These are phyloP conservation scores for Chrysocyon brachyurus DNA, from an alignment of 2,797 vertebrate genomes.

Conservation along the genomic window DNA sequence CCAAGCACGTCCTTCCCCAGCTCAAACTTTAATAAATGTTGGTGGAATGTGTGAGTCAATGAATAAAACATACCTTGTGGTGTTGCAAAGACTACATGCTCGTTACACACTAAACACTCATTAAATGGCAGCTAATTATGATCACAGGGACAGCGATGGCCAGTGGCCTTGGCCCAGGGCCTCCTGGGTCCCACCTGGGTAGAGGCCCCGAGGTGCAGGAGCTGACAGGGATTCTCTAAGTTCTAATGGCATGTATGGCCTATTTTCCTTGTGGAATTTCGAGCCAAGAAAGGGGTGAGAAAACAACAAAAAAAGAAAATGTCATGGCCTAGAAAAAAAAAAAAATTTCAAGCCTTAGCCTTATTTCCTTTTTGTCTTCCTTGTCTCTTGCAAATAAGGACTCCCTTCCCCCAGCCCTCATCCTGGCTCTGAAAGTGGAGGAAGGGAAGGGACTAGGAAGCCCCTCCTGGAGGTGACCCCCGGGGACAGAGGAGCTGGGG, in stretches of 20 bases:
- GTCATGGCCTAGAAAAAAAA: slow-evolving; percentile 12
- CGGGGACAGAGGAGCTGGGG: neutral
- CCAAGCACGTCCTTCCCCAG: neutral
- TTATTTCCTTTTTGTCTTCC: neutral
- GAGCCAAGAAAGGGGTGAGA: neutral
- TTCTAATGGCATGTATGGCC: neutral
- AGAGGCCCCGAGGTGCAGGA: neutral
- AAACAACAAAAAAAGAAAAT: neutral
- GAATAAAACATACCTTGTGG: neutral
- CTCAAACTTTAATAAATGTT: neutral
- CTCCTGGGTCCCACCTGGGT: neutral
- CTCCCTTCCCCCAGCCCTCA: neutral
- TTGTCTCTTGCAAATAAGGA: neutral
- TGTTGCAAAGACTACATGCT: neutral
- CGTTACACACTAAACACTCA: neutral
- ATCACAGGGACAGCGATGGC: accelerated
- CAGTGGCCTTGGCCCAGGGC: neutral
- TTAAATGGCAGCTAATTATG: neutral
- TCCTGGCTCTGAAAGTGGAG: neutral
- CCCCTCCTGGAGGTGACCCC: neutral
- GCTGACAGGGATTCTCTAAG: neutral
- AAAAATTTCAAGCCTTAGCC: neutral
- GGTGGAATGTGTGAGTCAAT: neutral
- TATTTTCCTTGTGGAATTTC: slow-evolving; percentile 42
- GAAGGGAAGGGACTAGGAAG: neutral